Evolutionary conservation across 2,888 invertebrate genomes (phyloP), one percentile per base, ranked within the genome.

Genomic region (Adelognathus sp.): DNA sequence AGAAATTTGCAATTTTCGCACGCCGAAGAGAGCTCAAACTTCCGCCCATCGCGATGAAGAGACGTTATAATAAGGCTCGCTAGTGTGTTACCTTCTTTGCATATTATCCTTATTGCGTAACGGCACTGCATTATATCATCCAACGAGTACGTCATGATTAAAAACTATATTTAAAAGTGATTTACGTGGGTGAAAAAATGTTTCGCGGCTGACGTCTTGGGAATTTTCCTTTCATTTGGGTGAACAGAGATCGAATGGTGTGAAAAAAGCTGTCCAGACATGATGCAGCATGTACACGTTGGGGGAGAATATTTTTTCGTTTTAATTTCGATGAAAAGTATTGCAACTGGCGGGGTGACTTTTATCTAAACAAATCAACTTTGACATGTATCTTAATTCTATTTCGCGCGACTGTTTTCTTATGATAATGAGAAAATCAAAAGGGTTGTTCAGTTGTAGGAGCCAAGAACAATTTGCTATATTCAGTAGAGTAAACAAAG

Each of bases 31-130:
- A 50, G 11, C 21, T 50, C 9, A 36, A 79, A 81, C 77, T 76
- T 70, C 61, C 76, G 80, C 66, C 71, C 11, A 11, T 54, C 52
- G n/a, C 46, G 56, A 73, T 75, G 75, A 80, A 81, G 72, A 77
- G 44, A 79, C 76, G 46, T 74, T 78, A 82, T 79, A 82, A 83
- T 82, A 81, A 67, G 77, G 76, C 76, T 84, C 80, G 72, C 81
- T 82, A 84, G 18, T 54, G 41, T n/a, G n/a, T n/a, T 16, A 21
- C 46, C 71, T 56, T 50, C 66, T 79, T 67, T 61, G 75, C 71
- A 79, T 79, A 71, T 75, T 75, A 67, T 75, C 66, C 79, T 79
- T 72, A 72, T 79, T 79, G 67, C 75, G 46, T 79, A 79, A 79
- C 79, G 79, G 71, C 70, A 72, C 74, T 67, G 64, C 66, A 79